These are phyloP conservation scores for Drosophila hamatofila DNA, from an alignment of 2,888 invertebrate genomes.

Conservation along the genomic window DNA sequence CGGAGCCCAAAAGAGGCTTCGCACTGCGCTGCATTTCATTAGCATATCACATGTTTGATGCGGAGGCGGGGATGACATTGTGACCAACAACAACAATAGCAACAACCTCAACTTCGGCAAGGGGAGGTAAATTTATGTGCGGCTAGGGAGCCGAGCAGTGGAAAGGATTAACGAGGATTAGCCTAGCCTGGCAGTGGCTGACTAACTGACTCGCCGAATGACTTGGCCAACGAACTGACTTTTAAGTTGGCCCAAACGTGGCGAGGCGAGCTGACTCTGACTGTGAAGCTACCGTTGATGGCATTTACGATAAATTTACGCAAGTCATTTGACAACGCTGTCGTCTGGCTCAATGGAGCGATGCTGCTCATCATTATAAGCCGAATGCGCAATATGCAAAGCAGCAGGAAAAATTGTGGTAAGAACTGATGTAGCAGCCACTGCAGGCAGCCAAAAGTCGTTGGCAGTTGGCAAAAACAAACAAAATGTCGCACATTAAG, in stretches of 20 bases:
- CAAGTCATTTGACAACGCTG: slow-evolving; percentile 82
- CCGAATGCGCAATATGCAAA: slow-evolving; percentile 66
- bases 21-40: slow-evolving; percentile 64
- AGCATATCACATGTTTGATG: slow-evolving; percentile 61
- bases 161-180: slow-evolving; percentile 79
- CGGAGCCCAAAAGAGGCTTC: slow-evolving; percentile 25
- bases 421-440: slow-evolving; percentile 48
- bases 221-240: slow-evolving; percentile 16
- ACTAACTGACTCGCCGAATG: slow-evolving; percentile 22
- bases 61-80: slow-evolving; percentile 39
- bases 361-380: slow-evolving; percentile 70
- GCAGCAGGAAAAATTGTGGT: slow-evolving; percentile 17
- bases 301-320: slow-evolving; percentile 84
- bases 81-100: slow-evolving; percentile 30
- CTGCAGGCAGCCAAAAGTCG: slow-evolving; percentile 52
- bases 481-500: slow-evolving; percentile 80
- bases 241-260: slow-evolving; percentile 1
- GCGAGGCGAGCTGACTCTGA: slow-evolving; percentile 21
- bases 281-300: slow-evolving; percentile 70
- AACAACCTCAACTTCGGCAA: slow-evolving; percentile 23
- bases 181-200: slow-evolving; percentile 40
- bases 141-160: slow-evolving; percentile 30
- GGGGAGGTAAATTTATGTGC: slow-evolving; percentile 63
- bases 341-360: slow-evolving; percentile 30
- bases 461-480: slow-evolving; percentile 64